phyloP scores from a whole-genome alignment of 92 coral and sea anemone genomes.

The Porites cylindrica region DNA sequence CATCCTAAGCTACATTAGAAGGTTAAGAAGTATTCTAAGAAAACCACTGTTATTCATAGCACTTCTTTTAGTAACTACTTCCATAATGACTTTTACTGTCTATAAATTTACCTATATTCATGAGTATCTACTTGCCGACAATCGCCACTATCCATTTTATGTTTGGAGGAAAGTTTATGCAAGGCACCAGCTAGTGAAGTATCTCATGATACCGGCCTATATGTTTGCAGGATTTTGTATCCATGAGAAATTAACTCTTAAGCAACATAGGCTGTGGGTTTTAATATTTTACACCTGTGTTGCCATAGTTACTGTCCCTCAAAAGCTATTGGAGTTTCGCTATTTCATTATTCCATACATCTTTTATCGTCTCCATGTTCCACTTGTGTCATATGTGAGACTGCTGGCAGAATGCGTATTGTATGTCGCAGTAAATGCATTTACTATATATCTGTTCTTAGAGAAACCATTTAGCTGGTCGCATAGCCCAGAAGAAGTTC shows the following conservation, averaged over 20 bases:
- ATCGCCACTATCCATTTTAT: slow-evolving; percentile 96
- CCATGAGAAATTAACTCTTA: slow-evolving; percentile 51
- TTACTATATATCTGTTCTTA: slow-evolving; percentile 78
- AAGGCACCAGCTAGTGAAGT: slow-evolving; percentile 81
- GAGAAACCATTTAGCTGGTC: slow-evolving; percentile 91
- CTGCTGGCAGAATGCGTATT: slow-evolving; percentile 72
- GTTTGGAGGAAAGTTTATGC: slow-evolving; percentile 94
- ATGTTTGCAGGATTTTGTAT: slow-evolving; percentile 71
- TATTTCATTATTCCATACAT: slow-evolving; percentile 93
- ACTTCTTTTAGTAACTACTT: slow-evolving; percentile 15
- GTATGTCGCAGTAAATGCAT: slow-evolving; percentile 72
- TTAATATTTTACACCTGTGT: slow-evolving; percentile 82
- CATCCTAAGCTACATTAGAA: slow-evolving; percentile 43
- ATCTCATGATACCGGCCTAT: slow-evolving; percentile 78
- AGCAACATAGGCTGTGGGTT: slow-evolving; percentile 75
- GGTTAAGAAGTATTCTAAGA: slow-evolving; percentile 26
- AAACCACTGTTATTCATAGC: slow-evolving; percentile 55
- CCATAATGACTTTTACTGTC: slow-evolving; percentile 48
- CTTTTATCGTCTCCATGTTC: slow-evolving; percentile 81
- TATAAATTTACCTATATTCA: slow-evolving; percentile 86
- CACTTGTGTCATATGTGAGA: slow-evolving; percentile 60
- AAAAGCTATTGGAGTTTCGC: slow-evolving; percentile 90
- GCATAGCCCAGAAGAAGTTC: slow-evolving; percentile 79
- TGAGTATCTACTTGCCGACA: slow-evolving; percentile 90
- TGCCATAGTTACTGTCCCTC: slow-evolving; percentile 79